Conservation (phyloP, 2,113 vertebrate species). For the Mobula hypostoma region DNA sequence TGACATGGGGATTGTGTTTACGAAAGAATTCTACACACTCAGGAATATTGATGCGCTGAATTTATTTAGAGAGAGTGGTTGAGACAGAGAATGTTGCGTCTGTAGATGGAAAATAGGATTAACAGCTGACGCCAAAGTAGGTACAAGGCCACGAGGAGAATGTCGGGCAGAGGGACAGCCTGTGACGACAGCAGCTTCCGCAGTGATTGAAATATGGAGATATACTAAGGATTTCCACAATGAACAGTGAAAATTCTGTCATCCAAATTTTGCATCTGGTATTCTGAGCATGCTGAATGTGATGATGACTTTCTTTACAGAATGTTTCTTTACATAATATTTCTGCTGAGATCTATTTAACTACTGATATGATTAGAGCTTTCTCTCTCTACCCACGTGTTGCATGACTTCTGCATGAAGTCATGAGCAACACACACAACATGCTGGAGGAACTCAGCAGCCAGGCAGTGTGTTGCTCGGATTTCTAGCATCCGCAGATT, state of each 20-base stretch:
- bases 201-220: background rate
- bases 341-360: background rate
- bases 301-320: background rate
- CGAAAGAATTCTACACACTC: background rate
- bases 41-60: background rate
- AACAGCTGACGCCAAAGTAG: background rate
- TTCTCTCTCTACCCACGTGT: background rate
- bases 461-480: no score
- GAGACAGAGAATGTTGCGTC: background rate
- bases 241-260: background rate
- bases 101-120: background rate
- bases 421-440: no score
- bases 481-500: no score
- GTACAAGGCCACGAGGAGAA: background rate
- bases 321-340: background rate
- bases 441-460: no score
- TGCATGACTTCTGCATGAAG: background rate
- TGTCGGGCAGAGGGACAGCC: background rate
- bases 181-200: background rate
- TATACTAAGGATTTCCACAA: background rate
- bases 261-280: background rate
- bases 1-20: background rate
- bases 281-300: background rate
- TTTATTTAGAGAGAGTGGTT: background rate
- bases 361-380: background rate